A percentile compares a stretch with the other conserved stretches of the same genome.
Evolutionary conservation across 2,797 vertebrate genomes (phyloP).

Genomic region (Mus spretus): DNA sequence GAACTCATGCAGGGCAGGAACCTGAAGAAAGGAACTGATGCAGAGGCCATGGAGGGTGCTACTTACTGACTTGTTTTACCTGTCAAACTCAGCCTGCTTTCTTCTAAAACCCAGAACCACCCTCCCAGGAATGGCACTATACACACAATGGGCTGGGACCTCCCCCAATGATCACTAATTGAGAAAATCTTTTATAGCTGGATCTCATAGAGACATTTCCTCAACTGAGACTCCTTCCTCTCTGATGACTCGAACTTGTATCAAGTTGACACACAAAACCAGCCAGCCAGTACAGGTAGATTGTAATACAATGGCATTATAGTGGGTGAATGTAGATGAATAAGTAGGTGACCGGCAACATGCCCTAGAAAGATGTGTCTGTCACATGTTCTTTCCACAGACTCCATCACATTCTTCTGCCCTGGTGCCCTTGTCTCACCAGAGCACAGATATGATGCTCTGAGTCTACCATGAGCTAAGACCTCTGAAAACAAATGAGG

Average conservation of each 20-base stretch:
- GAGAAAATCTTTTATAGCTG: not conserved
- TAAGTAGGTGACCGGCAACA: not conserved
- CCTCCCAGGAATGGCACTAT: not conserved
- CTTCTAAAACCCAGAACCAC: not conserved
- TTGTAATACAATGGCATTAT: not conserved
- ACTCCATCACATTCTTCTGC: not conserved
- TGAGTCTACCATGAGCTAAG: not conserved
- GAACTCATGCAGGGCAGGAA: not conserved
- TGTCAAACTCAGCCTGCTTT: not conserved
- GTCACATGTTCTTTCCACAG: not conserved
- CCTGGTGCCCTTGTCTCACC: not conserved
- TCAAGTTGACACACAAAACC: not conserved
- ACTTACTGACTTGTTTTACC: not conserved
- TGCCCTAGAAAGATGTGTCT: not conserved
- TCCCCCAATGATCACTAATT: not conserved
- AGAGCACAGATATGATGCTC: not conserved
- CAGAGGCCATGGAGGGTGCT: not conserved
- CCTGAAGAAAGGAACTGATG: not conserved
- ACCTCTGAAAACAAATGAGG: not conserved
- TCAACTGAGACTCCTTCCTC: not conserved
- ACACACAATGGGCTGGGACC: not conserved
- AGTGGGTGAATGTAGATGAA: not conserved
- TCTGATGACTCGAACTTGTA: not conserved
- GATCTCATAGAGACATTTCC: not conserved
- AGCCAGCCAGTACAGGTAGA: not conserved